Evolutionary conservation across 2,888 invertebrate species (phyloP), one percentile per base, ranked within the genome.

Genomic region (Eugnorisma glareosa): DNA sequence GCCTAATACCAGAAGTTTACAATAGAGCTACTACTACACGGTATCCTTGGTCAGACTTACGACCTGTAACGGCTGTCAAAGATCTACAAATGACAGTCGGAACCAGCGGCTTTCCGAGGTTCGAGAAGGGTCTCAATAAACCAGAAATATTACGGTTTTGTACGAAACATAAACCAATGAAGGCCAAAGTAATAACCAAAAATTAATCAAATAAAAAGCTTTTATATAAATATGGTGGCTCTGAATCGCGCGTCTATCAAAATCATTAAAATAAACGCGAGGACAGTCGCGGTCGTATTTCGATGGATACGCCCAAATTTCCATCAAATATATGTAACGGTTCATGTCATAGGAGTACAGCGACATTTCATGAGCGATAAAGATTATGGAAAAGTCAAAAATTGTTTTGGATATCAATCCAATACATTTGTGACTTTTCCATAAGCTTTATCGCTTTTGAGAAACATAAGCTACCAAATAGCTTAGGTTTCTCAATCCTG

Each of bases 241-340:
- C 66, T 51, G 77, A 86, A 89, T 86, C 86, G 85, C 87, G 81
- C 81, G 74, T 88, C 89, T 93, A 92, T 93, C 93, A 91, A 86
- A 90, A 92, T 90, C 92, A 92, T 93, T 93, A 94, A 95, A 94
- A 92, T 91, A 92, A 94, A 94, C 91, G 89, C 90, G 93, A 93
- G 95, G 94, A 94, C 94, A 94, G 92, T 91, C 91, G 89, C 86
- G 90, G 90, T 91, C 93, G 92, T 94, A 93, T 94, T 94, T 95
- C 94, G 95, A 96, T 95, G 96, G 94, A 91, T 94, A 95, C 95
- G 93, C 95, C 96, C 95, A 93, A 95, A 95, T 94, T 94, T 94
- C 93, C 94, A 95, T 95, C 96, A 96, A 95, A 96, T 93, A 89
- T 93, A 89, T 89, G 83, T 82, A 72, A 67, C 84, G 81, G 92